Base-by-base conservation (phyloP, 2,113 vertebrate genomes). In the Polypterus senegalus region DNA sequence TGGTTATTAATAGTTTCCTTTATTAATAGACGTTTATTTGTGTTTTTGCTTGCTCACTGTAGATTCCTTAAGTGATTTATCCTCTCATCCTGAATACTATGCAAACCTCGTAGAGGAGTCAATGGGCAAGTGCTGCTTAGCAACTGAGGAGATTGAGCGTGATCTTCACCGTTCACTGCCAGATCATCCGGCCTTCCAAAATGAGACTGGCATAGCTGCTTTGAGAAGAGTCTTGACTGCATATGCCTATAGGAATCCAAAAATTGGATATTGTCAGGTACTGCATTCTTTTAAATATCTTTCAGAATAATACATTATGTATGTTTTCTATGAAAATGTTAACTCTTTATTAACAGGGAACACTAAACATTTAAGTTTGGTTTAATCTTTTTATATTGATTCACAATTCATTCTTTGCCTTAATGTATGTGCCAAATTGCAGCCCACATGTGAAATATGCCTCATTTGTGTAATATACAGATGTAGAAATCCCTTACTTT, bases 241-340 rank as follows among this genome's bases (percentile, higher is more conserved):
- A 0, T 99, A 99, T 0, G 96, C 96, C 0, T 83, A 92, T 73
- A 88, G 90, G 66, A 99, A 99, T 80, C 95, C 96, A n/a, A 88
- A 81, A 71, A 99, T 98, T 8, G 95, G 96, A 51, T 98, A 98
- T 84, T 99, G 96, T 74, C 96, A 99, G 92, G 94, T 93, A 68
- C 71, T 7, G 5, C 27, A 27, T 27, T 27, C 27, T 27, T 27
- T 27, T 27, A 27, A 27, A 27, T 27, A 27, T 27, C 2, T 27
- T 27, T 27, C 27, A 2, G 27, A 27, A 27, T 27, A 27, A 27
- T 27, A 27, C 27, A 27, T 27, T 27, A 27, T 27, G 27, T 27
- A 27, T 27, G 27, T 27, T 27, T 27, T 27, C 27, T 27, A 27
- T 27, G 27, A 27, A 27, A 27, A 27, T 27, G 27, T 27, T 27